These are phyloP conservation scores for Esox niger DNA, from an alignment of 2,113 vertebrate genomes.

Conservation along the genomic window DNA sequence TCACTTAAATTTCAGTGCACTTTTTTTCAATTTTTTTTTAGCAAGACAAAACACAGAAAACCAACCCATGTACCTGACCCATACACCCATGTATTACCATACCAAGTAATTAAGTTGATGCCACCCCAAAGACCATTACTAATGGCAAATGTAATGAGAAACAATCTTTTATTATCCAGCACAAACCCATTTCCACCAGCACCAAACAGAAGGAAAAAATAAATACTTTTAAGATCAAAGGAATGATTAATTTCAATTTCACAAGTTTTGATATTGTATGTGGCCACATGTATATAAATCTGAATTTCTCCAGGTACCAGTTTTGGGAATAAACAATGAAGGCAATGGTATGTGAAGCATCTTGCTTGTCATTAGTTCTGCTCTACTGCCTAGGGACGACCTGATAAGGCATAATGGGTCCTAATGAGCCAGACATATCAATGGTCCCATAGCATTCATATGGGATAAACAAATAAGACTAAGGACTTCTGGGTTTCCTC, in stretches of 20 bases:
- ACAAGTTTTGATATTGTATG: neutral
- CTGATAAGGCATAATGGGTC: conserved; percentile 8
- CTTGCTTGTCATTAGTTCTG: conserved; percentile 12
- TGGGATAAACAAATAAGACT: neutral
- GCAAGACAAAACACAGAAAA: conserved; percentile 77
- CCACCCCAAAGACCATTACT: conserved; percentile 74
- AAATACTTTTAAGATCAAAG: conserved; percentile 57
- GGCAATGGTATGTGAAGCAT: conserved; percentile 78
- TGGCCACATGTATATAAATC: conserved; percentile 9
- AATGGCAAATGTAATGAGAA: conserved; percentile 50
- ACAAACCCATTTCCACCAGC: conserved; percentile 75
- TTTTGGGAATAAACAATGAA: conserved; percentile 79
- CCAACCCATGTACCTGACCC: conserved; percentile 58
- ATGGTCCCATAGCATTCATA: neutral
- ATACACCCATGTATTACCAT: conserved; percentile 50
- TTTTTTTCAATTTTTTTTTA: conserved; percentile 78
- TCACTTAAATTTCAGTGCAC: conserved; percentile 85
- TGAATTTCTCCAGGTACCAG: conserved; percentile 1
- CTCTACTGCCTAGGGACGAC: conserved; percentile 46
- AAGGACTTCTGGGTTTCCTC: neutral
- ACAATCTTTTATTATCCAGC: conserved; percentile 65
- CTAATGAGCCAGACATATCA: conserved; percentile 10
- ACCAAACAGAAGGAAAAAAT: conserved; percentile 76
- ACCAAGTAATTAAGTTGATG: conserved; percentile 75
- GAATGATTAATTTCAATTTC: conserved; percentile 16